A percentile compares a stretch with the other conserved stretches of the same genome.
phyloP scores from a whole-genome alignment of 2,113 vertebrate genomes.

The Edolisoma coerulescens region DNA sequence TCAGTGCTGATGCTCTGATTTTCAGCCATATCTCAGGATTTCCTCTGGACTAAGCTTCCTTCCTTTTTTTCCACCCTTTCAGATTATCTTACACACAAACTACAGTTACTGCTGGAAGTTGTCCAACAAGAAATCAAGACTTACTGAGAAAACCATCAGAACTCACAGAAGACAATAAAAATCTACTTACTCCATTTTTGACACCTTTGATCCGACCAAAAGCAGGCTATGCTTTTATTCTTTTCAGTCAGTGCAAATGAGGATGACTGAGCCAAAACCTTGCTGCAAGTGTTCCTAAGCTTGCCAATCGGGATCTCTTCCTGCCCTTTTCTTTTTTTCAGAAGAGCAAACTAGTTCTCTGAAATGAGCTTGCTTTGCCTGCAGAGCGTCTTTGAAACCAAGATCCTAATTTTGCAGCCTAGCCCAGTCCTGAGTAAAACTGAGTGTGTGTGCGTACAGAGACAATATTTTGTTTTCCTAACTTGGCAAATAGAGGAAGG shows the following conservation, averaged over 20 bases:
- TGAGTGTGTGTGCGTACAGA: background rate
- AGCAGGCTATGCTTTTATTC: background rate
- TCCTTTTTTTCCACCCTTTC: background rate
- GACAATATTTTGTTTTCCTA: background rate
- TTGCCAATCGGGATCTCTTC: background rate
- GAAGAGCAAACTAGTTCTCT: background rate
- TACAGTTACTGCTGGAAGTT: slow-evolving; percentile 72
- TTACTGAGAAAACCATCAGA: slow-evolving; percentile 44
- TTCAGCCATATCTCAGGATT: background rate
- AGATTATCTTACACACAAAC: slow-evolving; percentile 67
- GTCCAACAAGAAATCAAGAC: slow-evolving; percentile 72
- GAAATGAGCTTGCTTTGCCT: background rate
- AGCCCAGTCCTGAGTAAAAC: background rate
- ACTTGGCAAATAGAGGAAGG: background rate
- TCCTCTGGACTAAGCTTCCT: background rate
- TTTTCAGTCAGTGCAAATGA: background rate
- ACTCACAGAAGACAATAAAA: background rate
- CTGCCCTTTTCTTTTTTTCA: background rate
- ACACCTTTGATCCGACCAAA: background rate
- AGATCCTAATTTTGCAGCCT: background rate
- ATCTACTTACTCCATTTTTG: background rate
- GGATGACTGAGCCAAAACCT: background rate
- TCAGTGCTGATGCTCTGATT: background rate
- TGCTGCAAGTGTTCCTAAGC: background rate
- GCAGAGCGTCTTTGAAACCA: background rate